Conservation (phyloP, 1,140 invertebrate genomes). For the Diploscapter pachys region DNA sequence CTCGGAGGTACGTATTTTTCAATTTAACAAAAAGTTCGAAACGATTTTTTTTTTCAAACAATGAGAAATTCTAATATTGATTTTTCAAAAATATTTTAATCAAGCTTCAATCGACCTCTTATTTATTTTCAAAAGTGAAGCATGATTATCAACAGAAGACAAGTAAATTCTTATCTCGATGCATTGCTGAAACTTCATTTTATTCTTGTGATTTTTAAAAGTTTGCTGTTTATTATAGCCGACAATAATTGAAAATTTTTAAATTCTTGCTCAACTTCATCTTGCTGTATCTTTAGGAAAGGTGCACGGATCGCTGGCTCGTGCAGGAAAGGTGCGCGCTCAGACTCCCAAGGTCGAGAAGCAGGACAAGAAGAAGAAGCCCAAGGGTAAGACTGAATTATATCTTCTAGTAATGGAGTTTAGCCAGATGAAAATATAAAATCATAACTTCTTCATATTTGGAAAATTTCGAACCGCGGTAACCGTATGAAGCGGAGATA, state of each 20-base stretch:
- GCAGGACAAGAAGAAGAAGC: slow-evolving; percentile 98
- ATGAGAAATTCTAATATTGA: not conserved
- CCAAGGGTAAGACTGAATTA: slow-evolving; percentile 69
- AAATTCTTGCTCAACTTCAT: slow-evolving; percentile 83
- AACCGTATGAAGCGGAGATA: not conserved
- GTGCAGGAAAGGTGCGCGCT: slow-evolving; percentile 98
- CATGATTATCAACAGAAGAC: too few relatives aligned
- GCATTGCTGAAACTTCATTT: slow-evolving; percentile 4
- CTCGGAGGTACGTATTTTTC: slow-evolving; percentile 73
- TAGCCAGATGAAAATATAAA: too few relatives aligned
- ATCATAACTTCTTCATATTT: too few relatives aligned
- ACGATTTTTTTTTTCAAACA: too few relatives aligned
- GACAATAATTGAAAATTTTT: slow-evolving; percentile 7
- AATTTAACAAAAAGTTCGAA: slow-evolving; percentile 5
- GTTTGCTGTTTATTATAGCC: not conserved
- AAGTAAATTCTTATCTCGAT: too few relatives aligned
- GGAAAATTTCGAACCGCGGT: not conserved
- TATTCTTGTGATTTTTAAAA: slow-evolving; percentile 36
- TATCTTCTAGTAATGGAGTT: too few relatives aligned
- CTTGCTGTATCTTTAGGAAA: slow-evolving; percentile 65
- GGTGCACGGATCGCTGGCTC: slow-evolving; percentile 97
- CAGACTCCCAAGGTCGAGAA: slow-evolving; percentile 99
- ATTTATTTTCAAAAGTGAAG: too few relatives aligned
- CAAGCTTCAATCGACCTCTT: too few relatives aligned
- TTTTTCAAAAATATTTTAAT: not conserved